Base-by-base conservation (phyloP, 2,113 vertebrate species). In the Chitala chitala region DNA sequence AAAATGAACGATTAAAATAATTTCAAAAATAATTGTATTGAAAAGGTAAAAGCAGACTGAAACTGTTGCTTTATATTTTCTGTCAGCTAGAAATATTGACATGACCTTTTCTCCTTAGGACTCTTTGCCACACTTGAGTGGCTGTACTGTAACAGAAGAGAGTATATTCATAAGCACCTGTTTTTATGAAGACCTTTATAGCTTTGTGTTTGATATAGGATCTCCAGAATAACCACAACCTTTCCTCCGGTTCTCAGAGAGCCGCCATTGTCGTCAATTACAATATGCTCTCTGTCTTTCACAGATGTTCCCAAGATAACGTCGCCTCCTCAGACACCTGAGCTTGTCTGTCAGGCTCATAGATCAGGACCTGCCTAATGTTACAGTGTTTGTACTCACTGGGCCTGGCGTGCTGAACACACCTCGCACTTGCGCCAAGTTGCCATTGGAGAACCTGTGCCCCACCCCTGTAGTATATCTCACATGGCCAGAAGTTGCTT, bases 291-390 rank as follows among this genome's bases (percentile, higher is more conserved):
- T 31, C 36, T 72, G 48, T 56, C 3, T 51, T 53, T 26, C 2
- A 5, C 12, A 48, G 40, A 68, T 59, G 38, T 61, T 29, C 12
- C 13, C 54, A 68, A 61, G 71, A 72, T 59, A 72, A 58, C 38
- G 40, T 26, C 38, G n/a, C 40, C 61, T 58, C 71, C 42, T 59
- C 29, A 51, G 68, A 51, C 71, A 61, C 71, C 26, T 61, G 40
- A 44, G 71, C 38, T 59, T 20, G 55, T 48, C 42, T 58, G 69
- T 72, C 26, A 59, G 48, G 55, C 22, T 38, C 31, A 38, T 48
- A 17, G 54, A 59, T 46, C 29, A 42, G 46, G 42, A 68, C 64
- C 7, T 31, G 46, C 53, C 53, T 20, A 8, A 42, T 44, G 29
- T 58, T 24, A 2, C 12, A 20, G 22, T 46, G 38, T 38, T 26